Conservation (phyloP, 2,113 vertebrate genomes). For the Python bivittatus region DNA sequence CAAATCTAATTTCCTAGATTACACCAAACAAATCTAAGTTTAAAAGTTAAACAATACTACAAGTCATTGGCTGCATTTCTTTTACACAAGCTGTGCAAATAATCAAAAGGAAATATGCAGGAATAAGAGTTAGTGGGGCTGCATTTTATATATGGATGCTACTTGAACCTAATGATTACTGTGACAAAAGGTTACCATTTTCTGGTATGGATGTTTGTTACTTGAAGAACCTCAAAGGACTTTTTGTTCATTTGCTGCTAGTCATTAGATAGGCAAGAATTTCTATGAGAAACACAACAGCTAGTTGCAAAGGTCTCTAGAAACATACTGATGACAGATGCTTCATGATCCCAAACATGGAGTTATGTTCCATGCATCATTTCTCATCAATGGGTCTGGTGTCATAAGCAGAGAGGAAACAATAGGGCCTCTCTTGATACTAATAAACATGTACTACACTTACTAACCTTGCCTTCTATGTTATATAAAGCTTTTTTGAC, state of each 20-base stretch:
- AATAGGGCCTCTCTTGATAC: not conserved
- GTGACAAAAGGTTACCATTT: not conserved
- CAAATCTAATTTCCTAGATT: not conserved
- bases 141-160: not conserved
- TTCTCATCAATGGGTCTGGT: not conserved
- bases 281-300: not conserved
- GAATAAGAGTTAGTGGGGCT: not conserved
- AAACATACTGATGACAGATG: not conserved
- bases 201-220: not conserved
- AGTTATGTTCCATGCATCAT: not conserved
- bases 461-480: not conserved
- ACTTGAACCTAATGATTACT: not conserved
- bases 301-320: not conserved
- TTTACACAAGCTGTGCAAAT: not conserved
- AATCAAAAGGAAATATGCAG: not conserved
- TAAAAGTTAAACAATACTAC: not conserved
- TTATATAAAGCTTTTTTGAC: not conserved
- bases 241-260: not conserved
- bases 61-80: not conserved
- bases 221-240: not conserved
- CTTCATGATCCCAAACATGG: not conserved
- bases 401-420: not conserved
- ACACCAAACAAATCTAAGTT: not conserved
- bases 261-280: not conserved
- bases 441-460: not conserved